Conservation (phyloP, 2,113 vertebrate genomes). For the Antechinus stuartii region DNA sequence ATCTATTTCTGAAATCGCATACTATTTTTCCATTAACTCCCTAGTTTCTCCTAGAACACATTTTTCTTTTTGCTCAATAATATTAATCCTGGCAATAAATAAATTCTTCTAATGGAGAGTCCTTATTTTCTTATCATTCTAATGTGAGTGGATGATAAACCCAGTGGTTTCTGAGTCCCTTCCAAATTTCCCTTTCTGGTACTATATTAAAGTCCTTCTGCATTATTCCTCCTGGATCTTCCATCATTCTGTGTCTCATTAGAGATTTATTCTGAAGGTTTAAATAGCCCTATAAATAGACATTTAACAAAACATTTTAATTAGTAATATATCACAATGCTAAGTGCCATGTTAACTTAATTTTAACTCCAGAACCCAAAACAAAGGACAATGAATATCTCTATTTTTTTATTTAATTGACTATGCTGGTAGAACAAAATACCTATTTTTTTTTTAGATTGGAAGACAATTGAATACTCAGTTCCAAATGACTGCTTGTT, state of each 20-base stretch:
- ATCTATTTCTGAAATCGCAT: not conserved
- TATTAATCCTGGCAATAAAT: not conserved
- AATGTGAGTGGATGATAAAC: not conserved
- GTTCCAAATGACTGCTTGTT: conserved; percentile 57
- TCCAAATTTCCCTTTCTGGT: not conserved
- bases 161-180: not conserved
- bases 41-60: not conserved
- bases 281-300: conserved; percentile 32
- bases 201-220: not conserved
- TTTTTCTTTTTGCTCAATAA: conserved; percentile 9
- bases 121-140: not conserved
- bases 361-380: conserved; percentile 16
- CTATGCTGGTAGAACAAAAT: conserved; percentile 43
- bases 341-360: conserved; percentile 54
- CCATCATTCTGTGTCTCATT: not conserved
- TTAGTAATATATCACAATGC: conserved; percentile 11
- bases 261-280: not conserved
- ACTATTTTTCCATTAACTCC: conserved; percentile 11
- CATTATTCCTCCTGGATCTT: not conserved
- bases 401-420: conserved; percentile 64
- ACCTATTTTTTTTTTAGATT: conserved; percentile 37
- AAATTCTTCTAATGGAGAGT: not conserved
- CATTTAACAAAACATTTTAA: conserved; percentile 27
- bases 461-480: conserved; percentile 30
- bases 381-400: conserved; percentile 60